A percentile compares a stretch with the other conserved stretches of the same genome.
phyloP scores from a whole-genome alignment of 2,888 invertebrate genomes.

The Andrena trimmerana region DNA sequence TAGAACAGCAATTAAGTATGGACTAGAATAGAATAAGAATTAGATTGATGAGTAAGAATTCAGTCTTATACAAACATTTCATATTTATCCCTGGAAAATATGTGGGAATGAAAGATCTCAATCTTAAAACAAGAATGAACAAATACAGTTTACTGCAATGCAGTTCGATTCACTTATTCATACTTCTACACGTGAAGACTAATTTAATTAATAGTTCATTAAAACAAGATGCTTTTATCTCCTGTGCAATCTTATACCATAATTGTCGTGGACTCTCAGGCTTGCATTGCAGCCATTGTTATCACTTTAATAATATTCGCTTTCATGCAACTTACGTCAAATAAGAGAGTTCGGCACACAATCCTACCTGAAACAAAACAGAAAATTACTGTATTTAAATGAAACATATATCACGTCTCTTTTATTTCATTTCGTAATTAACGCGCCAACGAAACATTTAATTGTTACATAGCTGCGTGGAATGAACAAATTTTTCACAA shows the following conservation, averaged over 20 bases:
- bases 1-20: too few species aligned
- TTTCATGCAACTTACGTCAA: conserved; percentile 36
- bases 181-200: too few species aligned
- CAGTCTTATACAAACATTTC: background rate
- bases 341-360: background rate
- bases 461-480: background rate
- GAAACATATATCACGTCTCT: background rate
- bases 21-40: too few species aligned
- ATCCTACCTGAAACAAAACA: conserved; percentile 54
- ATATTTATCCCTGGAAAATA: too few species aligned
- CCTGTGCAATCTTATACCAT: background rate
- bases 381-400: background rate
- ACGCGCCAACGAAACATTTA: background rate
- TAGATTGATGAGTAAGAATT: background rate
- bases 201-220: conserved; percentile 19
- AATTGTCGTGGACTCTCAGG: background rate
- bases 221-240: background rate
- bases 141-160: too few species aligned
- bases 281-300: background rate
- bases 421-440: background rate
- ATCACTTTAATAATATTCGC: background rate
- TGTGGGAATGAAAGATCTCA: too few species aligned
- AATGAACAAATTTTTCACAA: background rate
- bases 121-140: too few species aligned
- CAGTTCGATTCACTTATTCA: too few species aligned